Base-by-base conservation (phyloP, 2,797 vertebrate species). In the Hypotaenidia philippensis region DNA sequence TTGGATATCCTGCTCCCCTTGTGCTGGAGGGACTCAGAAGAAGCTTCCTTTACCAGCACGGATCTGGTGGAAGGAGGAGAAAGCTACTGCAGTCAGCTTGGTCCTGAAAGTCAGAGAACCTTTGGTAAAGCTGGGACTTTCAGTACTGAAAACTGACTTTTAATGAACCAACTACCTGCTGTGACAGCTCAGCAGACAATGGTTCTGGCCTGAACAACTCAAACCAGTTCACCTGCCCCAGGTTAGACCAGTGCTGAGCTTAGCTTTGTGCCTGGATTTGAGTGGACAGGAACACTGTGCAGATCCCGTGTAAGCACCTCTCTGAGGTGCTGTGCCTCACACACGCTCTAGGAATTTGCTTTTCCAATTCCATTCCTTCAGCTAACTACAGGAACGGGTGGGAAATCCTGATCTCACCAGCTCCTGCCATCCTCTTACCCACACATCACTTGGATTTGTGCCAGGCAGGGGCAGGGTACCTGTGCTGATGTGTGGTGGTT, bases 101-200 rank as follows among this genome's bases (percentile, higher is more conserved):
- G 36, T 29, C 15, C 74, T 47, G 38, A 38, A 53, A 87, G 32
- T 6, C 29, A 13, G 44, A 20, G 3, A 17, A 0, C 18, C 13
- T 26, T 76, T 59, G 10, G 38, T 52, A n/a, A 59, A 70, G 85
- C 20, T n/a, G 68, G 56, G 87, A 77, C 25, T 59, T 86, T 9
- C 0, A 6, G 52, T 9, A 27, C 22, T 60, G 12, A 15, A 70
- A 71, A 4, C 26, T 17, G 29, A 26, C 21, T 71, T 80, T 65
- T 57, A 49, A 32, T 9, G 23, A 82, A 38, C 9, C 15, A 60
- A 9, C 34, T 18, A 5, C 23, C 65, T 61, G 19, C n/a, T 41
- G 56, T 0, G 3, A 53, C 44, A 63, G 6, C 36, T 77, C 0
- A 1, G 18, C n/a, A 47, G 50, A 22, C 21, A 10, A 2, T 11